Evolutionary conservation across 2,797 vertebrate species (phyloP), one percentile per base, ranked within the genome.

Genomic region (Chromis chromis): DNA sequence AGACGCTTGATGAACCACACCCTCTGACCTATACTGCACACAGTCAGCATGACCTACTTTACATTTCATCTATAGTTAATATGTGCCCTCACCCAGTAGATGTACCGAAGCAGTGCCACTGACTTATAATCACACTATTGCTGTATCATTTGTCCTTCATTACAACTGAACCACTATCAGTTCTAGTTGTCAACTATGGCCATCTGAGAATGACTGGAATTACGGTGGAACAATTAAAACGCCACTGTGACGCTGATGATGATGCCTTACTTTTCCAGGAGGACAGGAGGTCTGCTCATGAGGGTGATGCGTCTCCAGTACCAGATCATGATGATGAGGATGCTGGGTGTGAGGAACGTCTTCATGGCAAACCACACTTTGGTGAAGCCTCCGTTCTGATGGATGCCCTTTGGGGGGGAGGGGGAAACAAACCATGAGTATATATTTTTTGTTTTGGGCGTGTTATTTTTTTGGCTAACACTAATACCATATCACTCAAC

Each of bases 311-410:
- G 92, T 46, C 96, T 96, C 98, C 98, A 99, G 79, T 99, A 99
- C 98, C 98, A 99, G 80, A 99, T 94, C 96, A 98, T 97, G 82
- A 97, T 96, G 82, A 98, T 97, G 81, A 99, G 91, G 80, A 99
- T 97, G 91, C 97, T 97, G 68, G 97, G 97, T 0, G 98, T 98
- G 40, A 99, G 97, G 92, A 99, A 97, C 4, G 98, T 99, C 95
- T 99, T 99, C 98, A 99, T 99, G 81, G 97, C 97, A 83, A 99
- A 99, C 98, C 98, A 99, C 42, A 99, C 97, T 66, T 98, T 95
- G 8, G 98, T 99, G 86, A 99, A 99, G 64, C 98, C 98, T 49
- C 98, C 97, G 0, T 99, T 99, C 76, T 99, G 98, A 81, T 99
- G 98, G 85, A 99, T 99, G 65, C 95, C 88, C 98, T 99, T 31